Percentiles rank a stretch among this genome's conserved stretches.
phyloP scores from a whole-genome alignment of 2,888 invertebrate species.

The Enchytraeus crypticus region DNA sequence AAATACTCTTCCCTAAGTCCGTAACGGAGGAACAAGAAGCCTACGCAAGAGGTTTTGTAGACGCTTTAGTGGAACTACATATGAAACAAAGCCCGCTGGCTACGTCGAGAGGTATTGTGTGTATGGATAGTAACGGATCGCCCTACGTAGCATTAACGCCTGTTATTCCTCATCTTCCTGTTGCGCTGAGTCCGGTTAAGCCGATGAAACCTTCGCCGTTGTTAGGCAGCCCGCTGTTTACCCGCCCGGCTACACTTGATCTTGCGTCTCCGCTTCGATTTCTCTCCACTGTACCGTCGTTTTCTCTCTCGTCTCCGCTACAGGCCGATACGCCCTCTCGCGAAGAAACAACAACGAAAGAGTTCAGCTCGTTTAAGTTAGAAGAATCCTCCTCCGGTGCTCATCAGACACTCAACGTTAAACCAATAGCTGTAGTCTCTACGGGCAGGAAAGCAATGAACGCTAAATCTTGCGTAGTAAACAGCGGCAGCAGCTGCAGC shows the following conservation, averaged over 20 bases:
- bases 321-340: neutral
- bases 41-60: slow-evolving; percentile 52
- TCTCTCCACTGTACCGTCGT: neutral
- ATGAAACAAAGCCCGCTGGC: slow-evolving; percentile 13
- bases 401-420: too few species aligned
- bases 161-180: too few species aligned
- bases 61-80: slow-evolving; percentile 72
- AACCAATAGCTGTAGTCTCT: too few species aligned
- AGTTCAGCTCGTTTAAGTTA: too few species aligned
- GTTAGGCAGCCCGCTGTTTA: neutral
- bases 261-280: neutral
- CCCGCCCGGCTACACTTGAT: neutral
- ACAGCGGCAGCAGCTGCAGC: slow-evolving; percentile 53
- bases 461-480: too few species aligned
- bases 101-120: neutral
- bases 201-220: neutral
- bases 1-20: slow-evolving; percentile 17
- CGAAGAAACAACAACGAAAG: too few species aligned
- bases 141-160: slow-evolving; percentile 1
- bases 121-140: neutral
- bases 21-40: slow-evolving; percentile 60
- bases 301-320: neutral
- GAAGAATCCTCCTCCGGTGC: too few species aligned
- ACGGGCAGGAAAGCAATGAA: too few species aligned
- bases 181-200: neutral